A percentile compares a stretch with the other conserved stretches of the same genome.
These are phyloP conservation scores for Pyrrhosoma nymphula DNA, from an alignment of 2,888 invertebrate species.

Conservation along the genomic window DNA sequence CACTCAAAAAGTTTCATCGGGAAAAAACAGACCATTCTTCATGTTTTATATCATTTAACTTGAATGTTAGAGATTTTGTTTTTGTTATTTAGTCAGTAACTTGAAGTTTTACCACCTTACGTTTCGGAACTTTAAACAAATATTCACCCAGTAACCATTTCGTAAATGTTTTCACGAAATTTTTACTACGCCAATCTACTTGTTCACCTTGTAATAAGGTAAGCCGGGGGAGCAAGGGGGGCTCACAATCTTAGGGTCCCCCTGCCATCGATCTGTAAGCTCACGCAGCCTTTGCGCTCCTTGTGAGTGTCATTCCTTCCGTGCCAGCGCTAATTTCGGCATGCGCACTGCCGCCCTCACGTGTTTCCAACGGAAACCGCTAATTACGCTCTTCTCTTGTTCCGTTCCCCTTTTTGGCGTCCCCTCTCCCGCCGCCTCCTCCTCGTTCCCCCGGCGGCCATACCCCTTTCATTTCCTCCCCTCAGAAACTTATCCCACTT, in stretches of 20 bases:
- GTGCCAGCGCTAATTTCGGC: neutral
- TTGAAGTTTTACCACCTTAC: too few species aligned
- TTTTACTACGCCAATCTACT: too few species aligned
- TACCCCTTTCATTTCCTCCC: neutral
- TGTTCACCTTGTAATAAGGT: too few species aligned
- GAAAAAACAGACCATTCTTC: too few species aligned
- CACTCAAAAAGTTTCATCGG: too few species aligned
- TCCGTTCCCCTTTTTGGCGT: neutral
- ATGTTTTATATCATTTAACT: too few species aligned
- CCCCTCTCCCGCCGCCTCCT: neutral
- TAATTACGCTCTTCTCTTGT: constrained; percentile 31
- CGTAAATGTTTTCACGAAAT: too few species aligned
- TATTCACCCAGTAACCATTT: too few species aligned
- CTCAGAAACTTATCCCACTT: neutral
- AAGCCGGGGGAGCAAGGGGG: neutral
- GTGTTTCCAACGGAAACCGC: constrained; percentile 55
- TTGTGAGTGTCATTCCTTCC: constrained; percentile 38
- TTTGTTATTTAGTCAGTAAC: too few species aligned
- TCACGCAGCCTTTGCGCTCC: neutral
- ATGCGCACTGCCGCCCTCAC: neutral
- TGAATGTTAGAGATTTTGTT: too few species aligned
- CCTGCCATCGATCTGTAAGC: constrained; percentile 38
- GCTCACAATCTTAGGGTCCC: neutral
- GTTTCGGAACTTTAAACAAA: too few species aligned
- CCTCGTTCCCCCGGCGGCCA: neutral